Percentiles rank a stretch among this genome's conserved stretches.
Conservation (phyloP, 64 coral and sea anemone species). For the Stichodactyla helianthus region DNA sequence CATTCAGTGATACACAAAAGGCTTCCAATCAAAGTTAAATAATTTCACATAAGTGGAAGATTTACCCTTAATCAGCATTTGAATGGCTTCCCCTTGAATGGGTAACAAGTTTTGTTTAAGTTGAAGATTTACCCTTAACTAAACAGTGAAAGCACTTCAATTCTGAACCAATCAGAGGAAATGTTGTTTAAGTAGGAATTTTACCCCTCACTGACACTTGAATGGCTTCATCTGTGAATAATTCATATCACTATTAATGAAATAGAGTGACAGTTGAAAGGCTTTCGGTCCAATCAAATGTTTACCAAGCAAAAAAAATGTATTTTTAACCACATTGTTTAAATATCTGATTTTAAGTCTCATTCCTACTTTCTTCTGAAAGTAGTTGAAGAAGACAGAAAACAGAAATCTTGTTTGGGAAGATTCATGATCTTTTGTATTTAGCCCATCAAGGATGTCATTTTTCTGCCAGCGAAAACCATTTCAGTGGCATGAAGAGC, state of each 20-base stretch:
- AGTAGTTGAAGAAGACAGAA: no score
- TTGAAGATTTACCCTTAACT: neutral
- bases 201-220: neutral
- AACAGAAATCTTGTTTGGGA: no score
- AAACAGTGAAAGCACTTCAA: neutral
- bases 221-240: neutral
- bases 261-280: neutral
- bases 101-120: neutral
- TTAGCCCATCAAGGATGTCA: no score
- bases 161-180: neutral
- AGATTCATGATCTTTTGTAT: no score
- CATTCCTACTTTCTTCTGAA: no score
- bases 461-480: no score
- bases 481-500: no score
- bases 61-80: neutral
- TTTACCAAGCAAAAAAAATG: no score
- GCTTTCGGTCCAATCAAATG: no score
- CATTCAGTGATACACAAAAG: neutral
- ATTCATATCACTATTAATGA: neutral
- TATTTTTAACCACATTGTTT: no score
- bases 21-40: neutral
- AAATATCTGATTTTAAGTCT: no score
- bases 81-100: neutral
- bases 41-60: neutral
- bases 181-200: neutral